Evolutionary conservation across 2,888 invertebrate species (phyloP).

Genomic region (Oxystoma pomonae): DNA sequence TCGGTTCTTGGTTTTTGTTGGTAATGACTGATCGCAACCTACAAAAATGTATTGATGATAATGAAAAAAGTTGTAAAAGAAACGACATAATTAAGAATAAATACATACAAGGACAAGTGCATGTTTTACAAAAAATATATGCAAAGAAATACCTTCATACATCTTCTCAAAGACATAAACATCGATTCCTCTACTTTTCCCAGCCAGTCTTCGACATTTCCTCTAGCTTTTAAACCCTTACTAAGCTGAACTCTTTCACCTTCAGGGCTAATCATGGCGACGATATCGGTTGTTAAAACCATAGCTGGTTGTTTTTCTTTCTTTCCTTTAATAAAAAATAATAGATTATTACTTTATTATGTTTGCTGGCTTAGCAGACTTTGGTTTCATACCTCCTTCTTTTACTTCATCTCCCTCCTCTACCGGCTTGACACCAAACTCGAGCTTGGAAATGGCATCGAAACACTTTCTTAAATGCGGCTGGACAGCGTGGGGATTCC

Average conservation of each 20-base stretch:
- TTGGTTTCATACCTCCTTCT: too few species aligned
- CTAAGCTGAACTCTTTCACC: constrained; percentile 70
- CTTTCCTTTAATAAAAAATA: constrained; percentile 9
- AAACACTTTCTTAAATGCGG: constrained; percentile 88
- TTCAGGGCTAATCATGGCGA: constrained; percentile 88
- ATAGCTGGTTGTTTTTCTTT: constrained; percentile 36
- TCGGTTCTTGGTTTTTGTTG: constrained; percentile 58
- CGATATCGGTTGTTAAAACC: constrained; percentile 73
- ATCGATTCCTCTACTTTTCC: constrained; percentile 88
- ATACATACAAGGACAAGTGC: too few species aligned
- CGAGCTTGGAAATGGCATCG: constrained; percentile 73
- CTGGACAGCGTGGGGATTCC: constrained; percentile 83
- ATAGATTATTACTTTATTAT: too few species aligned
- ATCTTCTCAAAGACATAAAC: constrained; percentile 72
- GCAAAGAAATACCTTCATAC: constrained; percentile 72
- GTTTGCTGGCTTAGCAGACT: too few species aligned
- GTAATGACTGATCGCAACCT: constrained; percentile 61
- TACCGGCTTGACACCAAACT: constrained; percentile 62
- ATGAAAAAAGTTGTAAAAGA: too few species aligned
- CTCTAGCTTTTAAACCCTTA: constrained; percentile 76
- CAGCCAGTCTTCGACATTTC: constrained; percentile 90
- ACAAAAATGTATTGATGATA: too few species aligned
- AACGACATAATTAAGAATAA: too few species aligned
- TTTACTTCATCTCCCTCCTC: constrained; percentile 42
- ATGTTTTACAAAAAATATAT: too few species aligned